Evolutionary conservation across 2,113 vertebrate species (phyloP).

Genomic region (Argyrosomus japonicus): DNA sequence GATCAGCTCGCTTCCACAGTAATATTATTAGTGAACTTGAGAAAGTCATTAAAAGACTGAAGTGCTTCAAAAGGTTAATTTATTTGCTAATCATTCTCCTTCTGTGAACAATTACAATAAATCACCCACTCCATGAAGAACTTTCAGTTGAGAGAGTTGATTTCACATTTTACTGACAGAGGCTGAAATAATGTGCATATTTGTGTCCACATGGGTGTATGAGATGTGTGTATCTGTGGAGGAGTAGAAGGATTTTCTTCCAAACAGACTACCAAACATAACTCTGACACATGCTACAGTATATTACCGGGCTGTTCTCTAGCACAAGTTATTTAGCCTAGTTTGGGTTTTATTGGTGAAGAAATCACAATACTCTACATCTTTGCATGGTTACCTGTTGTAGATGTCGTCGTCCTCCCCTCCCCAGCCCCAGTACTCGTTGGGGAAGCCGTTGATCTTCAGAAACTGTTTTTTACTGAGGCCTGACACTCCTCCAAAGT

Average conservation of each 20-base stretch:
- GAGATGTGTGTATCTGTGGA: not conserved
- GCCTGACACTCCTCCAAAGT: slow-evolving; percentile 98
- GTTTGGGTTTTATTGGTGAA: not conserved
- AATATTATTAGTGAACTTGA: slow-evolving; percentile 49
- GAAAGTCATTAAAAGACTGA: slow-evolving; percentile 58
- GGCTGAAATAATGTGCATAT: slow-evolving; percentile 20
- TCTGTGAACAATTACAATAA: slow-evolving; percentile 59
- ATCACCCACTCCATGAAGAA: slow-evolving; percentile 45
- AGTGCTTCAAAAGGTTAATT: slow-evolving; percentile 67
- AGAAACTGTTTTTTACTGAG: slow-evolving; percentile 97
- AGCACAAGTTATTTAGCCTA: too few species aligned
- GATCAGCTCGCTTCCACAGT: slow-evolving; percentile 28
- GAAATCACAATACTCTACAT: not conserved
- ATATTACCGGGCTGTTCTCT: not conserved
- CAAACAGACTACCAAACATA: slow-evolving; percentile 15
- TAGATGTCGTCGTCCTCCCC: slow-evolving; percentile 99
- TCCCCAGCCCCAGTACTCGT: slow-evolving; percentile 99
- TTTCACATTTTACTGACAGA: slow-evolving; percentile 15
- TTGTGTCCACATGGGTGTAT: not conserved
- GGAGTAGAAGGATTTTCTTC: not conserved
- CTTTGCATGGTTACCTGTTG: slow-evolving; percentile 88
- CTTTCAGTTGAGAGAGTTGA: slow-evolving; percentile 23
- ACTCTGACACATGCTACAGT: slow-evolving; percentile 24
- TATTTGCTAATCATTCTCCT: slow-evolving; percentile 57
- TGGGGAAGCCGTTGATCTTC: slow-evolving; percentile 99